Conservation (phyloP, 2,113 vertebrate genomes). For the Oreotrochilus melanogaster region DNA sequence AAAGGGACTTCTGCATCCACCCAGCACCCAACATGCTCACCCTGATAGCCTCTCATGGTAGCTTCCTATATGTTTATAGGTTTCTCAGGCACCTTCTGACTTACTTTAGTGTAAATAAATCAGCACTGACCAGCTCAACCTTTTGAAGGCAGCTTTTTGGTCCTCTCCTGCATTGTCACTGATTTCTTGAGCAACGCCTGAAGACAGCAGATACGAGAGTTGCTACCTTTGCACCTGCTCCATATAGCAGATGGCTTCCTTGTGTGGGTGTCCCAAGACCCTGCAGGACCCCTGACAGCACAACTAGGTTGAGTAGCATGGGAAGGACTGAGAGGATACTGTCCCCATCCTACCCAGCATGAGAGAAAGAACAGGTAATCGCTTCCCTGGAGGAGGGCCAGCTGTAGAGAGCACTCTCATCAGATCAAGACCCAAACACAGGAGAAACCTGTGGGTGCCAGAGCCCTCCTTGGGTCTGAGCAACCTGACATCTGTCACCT, state of each 20-base stretch:
- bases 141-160: background rate
- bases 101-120: background rate
- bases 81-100: background rate
- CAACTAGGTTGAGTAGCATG: rapidly evolving
- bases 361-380: rapidly evolving
- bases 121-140: background rate
- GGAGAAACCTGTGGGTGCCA: background rate
- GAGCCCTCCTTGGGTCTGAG: background rate
- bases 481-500: no score
- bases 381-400: rapidly evolving
- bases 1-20: rapidly evolving
- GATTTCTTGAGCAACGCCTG: background rate
- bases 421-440: background rate
- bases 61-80: background rate
- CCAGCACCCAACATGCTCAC: background rate
- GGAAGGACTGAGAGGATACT: background rate
- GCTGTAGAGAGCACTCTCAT: background rate
- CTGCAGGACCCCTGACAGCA: background rate
- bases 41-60: background rate
- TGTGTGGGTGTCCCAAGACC: background rate
- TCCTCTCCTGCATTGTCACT: background rate
- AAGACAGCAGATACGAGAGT: background rate
- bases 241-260: background rate
- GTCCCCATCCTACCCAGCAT: background rate
- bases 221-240: rapidly evolving